Evolutionary conservation across 2,113 vertebrate species (phyloP).

Genomic region (Brachyhypopomus gauderio): DNA sequence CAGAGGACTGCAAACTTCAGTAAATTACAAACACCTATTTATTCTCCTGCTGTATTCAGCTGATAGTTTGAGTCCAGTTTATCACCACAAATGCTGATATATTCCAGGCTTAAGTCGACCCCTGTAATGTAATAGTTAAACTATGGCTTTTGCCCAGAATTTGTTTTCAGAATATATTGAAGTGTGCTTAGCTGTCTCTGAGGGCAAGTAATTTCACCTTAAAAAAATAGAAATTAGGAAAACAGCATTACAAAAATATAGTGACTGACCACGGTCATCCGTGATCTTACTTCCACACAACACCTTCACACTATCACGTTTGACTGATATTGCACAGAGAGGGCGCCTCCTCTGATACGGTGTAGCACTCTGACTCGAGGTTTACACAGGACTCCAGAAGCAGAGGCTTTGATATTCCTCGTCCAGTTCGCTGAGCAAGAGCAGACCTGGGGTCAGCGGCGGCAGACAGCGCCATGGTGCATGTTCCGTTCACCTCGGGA

Average conservation of each 20-base stretch:
- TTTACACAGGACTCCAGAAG: conserved; percentile 50
- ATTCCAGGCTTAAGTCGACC: conserved; percentile 26
- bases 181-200: conserved; percentile 5
- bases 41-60: background rate
- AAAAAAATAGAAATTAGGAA: conserved; percentile 78
- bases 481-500: conserved; percentile 6
- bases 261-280: conserved; percentile 57
- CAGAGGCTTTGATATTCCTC: conserved; percentile 31
- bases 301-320: conserved; percentile 57
- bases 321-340: conserved; percentile 70
- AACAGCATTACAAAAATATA: conserved; percentile 75
- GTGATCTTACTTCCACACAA: conserved; percentile 64
- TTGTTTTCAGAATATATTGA: background rate
- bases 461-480: conserved; percentile 36
- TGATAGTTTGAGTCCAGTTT: background rate
- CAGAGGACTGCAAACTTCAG: conserved; percentile 61
- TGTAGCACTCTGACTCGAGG: conserved; percentile 55
- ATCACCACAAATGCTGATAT: background rate
- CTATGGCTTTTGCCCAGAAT: conserved; percentile 67
- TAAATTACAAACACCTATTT: conserved; percentile 37
- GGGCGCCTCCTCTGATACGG: conserved; percentile 60
- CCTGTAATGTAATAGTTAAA: conserved; percentile 53
- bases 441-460: conserved; percentile 49
- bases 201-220: conserved; percentile 49
- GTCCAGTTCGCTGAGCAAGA: conserved; percentile 43